Base-by-base conservation (phyloP, 2,113 vertebrate species). In the Brevimyrus niger region DNA sequence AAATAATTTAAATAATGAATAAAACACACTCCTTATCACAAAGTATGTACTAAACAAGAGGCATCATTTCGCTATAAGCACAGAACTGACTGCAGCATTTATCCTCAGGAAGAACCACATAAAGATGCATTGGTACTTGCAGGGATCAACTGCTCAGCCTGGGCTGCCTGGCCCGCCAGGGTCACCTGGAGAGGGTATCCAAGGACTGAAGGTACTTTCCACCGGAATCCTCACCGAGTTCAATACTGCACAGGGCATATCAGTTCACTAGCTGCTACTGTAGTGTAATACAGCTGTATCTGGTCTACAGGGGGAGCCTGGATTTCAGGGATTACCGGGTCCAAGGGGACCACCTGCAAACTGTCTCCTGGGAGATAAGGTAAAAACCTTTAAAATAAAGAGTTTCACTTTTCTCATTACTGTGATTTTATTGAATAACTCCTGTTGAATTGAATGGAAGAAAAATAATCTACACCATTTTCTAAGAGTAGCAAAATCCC, bases 191-290 rank as follows among this genome's bases (percentile, higher is more conserved):
- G 48, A 13, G 48, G 48, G 48, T 13, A 48, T 13, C 88, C 96
- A 96, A 92, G 97, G 97, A 89, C 93, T 93, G 88, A 98, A 98
- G 96, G 97, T 97, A 96, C 55, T 61, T 61, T 61, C 55, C 55
- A 61, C 23, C 3, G 21, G 58, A 61, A 61, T 61, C 58, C 23
- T 61, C 58, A n/a, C 58, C 27, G 58, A 58, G 55, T 58, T 58
- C 55, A 23, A 27, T 69, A 31, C 31, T 31, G 11, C 61, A 69
- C 61, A 13, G 61, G 2, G 3, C 9, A 11, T 4, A 31, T 69
- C n/a, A 27, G 61, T 69, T 31, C 61, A 69, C n/a, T n/a, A 69
- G 61, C 27, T 27, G 61, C n/a, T 4, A 69, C n/a, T 69, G 61
- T 69, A 69, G 61, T 19, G 15, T 35, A 38, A 27, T 19, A 61